Percentiles rank a stretch among this genome's conserved stretches.
phyloP scores from a whole-genome alignment of 2,888 invertebrate species.

The Nephrotoma appendiculata region DNA sequence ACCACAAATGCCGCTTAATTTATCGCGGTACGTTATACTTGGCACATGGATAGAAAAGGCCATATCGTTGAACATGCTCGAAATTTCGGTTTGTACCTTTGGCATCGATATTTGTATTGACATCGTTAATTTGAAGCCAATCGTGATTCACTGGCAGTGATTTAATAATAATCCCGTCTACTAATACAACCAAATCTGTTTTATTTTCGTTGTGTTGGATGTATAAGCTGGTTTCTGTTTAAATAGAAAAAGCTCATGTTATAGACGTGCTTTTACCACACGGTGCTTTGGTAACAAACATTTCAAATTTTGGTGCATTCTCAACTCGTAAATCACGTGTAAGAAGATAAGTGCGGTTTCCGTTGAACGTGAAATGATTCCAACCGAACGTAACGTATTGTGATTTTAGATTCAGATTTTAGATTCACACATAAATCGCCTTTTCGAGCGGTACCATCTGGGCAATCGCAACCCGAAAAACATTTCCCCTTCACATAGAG shows the following conservation, averaged over 20 bases:
- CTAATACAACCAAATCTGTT: conserved; percentile 23
- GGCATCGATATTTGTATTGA: conserved; percentile 44
- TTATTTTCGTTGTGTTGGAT: conserved; percentile 31
- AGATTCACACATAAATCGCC: conserved; percentile 54
- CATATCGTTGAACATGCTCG: conserved; percentile 31
- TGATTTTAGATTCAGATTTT: conserved; percentile 57
- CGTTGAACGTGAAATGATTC: conserved; percentile 61
- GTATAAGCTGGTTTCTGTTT: conserved; percentile 31
- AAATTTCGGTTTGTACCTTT: conserved; percentile 55
- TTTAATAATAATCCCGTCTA: conserved; percentile 27
- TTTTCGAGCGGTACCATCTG: conserved; percentile 53
- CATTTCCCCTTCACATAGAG: conserved; percentile 50
- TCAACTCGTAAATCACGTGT: conserved; percentile 50
- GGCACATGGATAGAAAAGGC: conserved; percentile 48
- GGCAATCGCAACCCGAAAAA: conserved; percentile 75
- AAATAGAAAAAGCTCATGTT: conserved; percentile 1
- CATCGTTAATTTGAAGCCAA: conserved; percentile 45
- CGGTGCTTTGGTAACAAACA: conserved; percentile 48
- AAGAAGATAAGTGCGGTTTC: conserved; percentile 73
- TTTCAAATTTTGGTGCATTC: conserved; percentile 14
- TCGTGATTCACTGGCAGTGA: conserved; percentile 38
- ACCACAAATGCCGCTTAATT: conserved; percentile 69
- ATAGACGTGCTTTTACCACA: conserved; percentile 27
- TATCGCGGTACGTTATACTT: conserved; percentile 53
- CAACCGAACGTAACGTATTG: conserved; percentile 75